These are phyloP conservation scores for Lepidocyrtinus sp. DNA, from an alignment of 2,888 invertebrate genomes.

Conservation along the genomic window DNA sequence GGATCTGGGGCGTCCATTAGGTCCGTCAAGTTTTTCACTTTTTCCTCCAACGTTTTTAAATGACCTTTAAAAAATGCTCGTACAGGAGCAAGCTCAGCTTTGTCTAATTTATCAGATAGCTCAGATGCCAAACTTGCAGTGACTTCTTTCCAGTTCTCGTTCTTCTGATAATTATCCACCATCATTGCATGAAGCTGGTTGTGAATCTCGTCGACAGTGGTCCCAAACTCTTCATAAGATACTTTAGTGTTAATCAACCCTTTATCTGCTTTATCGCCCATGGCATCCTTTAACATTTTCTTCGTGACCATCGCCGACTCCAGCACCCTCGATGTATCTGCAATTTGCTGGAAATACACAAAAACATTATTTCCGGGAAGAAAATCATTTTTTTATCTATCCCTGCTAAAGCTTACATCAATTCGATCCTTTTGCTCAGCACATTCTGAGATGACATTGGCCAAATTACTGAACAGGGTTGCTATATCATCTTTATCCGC, in stretches of 20 bases:
- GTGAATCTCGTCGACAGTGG: conserved; percentile 55
- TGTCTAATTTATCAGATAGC: conserved; percentile 56
- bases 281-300: conserved; percentile 49
- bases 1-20: conserved; percentile 62
- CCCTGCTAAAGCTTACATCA: conserved; percentile 37
- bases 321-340: conserved; percentile 12
- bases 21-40: conserved; percentile 30
- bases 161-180: conserved; percentile 60
- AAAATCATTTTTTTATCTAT: background rate
- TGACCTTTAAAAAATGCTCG: conserved; percentile 61
- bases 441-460: conserved; percentile 62
- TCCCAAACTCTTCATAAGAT: conserved; percentile 60
- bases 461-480: conserved; percentile 62
- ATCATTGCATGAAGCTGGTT: conserved; percentile 52
- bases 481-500: conserved; percentile 54
- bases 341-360: conserved; percentile 28
- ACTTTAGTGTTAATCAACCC: conserved; percentile 53
- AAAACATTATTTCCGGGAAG: background rate
- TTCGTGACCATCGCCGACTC: conserved; percentile 57
- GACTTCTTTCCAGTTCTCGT: conserved; percentile 60
- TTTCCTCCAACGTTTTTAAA: conserved; percentile 51
- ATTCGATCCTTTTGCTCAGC: conserved; percentile 57
- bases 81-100: conserved; percentile 56
- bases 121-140: conserved; percentile 58
- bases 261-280: conserved; percentile 62